Base-by-base conservation (phyloP, 1,140 invertebrate genomes). In the Paracyclopina nana region DNA sequence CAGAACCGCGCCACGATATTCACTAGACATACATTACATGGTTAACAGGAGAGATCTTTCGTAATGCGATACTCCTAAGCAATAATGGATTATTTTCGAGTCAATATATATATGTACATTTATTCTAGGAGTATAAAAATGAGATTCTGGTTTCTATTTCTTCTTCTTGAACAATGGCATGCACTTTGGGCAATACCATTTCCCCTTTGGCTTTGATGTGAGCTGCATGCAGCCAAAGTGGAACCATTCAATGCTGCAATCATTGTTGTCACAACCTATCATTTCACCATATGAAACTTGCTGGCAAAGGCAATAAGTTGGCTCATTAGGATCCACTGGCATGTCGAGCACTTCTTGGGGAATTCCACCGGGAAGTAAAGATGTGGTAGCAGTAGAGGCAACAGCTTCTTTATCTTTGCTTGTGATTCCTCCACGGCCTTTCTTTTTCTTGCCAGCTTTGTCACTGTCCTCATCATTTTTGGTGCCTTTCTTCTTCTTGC, bases 291-390 rank as follows among this genome's bases (percentile, higher is more conserved):
- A 97, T 0, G 91, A 97, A 14, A 74, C 67, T 74, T 98, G 92
- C 62, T 96, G 87, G 64, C 94, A 98, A 2, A 95, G 66, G 64
- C 94, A 99, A 63, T 99, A 98, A 0, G 88, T 96, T 0, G 92
- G 94, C 64, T 99, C 94, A 63, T 99, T 97, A 0, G 94, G 94
- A 70, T 98, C 92, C 4, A 98, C 91, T 0, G 94, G 94, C 94
- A 98, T 98, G 59, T 96, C 88, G 34, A 95, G 66, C 4, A 91
- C 85, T 53, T 73, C 74, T 60, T 88, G 85, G 53, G 84, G 82
- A 38, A 85, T 78, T 65, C 83, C 80, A 5, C 77, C 73, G n/a
- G n/a, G n/a, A n/a, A n/a, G n/a, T n/a, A n/a, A n/a, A n/a, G n/a
- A n/a, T n/a, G n/a, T n/a, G n/a, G n/a, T n/a, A n/a, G n/a, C n/a